Conservation (phyloP, 37 sponge, comb jelly and placozoan genomes). For the Aplysina aerophoba region DNA sequence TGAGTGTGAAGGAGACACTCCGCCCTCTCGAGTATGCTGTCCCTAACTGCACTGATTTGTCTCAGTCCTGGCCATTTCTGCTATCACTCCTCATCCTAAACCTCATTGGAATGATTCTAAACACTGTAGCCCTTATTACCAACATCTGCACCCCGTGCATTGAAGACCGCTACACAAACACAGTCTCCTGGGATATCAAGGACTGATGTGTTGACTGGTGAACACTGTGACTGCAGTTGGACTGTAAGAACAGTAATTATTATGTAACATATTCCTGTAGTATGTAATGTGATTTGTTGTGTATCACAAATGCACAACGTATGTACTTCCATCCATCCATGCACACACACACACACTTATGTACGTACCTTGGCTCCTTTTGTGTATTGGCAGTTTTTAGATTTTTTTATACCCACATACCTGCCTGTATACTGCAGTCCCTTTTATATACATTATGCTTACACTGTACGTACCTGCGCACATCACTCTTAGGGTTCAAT, state of each 20-base stretch:
- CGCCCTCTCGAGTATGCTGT: neutral
- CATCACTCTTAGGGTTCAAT: too few relatives aligned
- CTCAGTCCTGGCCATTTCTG: neutral
- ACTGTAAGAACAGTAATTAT: too few relatives aligned
- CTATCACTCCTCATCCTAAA: neutral
- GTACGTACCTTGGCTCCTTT: too few relatives aligned
- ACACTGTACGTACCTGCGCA: too few relatives aligned
- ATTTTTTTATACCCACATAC: neutral
- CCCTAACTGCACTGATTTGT: neutral
- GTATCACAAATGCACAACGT: neutral
- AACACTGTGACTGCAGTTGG: neutral
- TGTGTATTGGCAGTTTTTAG: neutral
- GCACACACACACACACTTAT: conserved; percentile 21
- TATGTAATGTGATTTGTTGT: too few relatives aligned
- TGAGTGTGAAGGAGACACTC: neutral
- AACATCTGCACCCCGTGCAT: conserved; percentile 30
- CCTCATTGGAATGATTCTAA: neutral
- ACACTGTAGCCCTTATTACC: neutral
- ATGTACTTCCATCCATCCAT: neutral
- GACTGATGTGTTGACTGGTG: neutral
- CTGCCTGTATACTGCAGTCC: too few relatives aligned
- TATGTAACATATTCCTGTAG: too few relatives aligned
- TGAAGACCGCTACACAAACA: neutral
- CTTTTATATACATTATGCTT: too few relatives aligned
- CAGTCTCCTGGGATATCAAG: conserved; percentile 25